A percentile compares a stretch with the other conserved stretches of the same genome.
Conservation (phyloP, 2,113 vertebrate species). For the Thomomys bottae region DNA sequence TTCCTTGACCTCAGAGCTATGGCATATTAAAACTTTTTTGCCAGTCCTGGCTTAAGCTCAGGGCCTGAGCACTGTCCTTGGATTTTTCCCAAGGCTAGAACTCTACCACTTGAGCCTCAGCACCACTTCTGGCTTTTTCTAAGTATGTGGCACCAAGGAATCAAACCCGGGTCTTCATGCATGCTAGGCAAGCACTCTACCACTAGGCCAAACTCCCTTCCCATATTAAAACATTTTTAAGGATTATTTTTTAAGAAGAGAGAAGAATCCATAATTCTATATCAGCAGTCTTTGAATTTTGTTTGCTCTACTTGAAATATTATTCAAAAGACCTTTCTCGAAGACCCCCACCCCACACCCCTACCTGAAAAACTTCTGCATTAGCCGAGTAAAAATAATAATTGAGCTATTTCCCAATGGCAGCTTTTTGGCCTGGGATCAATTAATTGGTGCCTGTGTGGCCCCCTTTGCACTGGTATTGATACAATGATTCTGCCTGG, state of each 20-base stretch:
- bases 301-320: background rate
- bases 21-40: background rate
- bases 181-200: too few species aligned
- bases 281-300: background rate
- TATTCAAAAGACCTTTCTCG: background rate
- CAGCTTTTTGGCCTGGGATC: background rate
- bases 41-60: too few species aligned
- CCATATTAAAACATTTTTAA: background rate
- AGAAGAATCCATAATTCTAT: slow-evolving; percentile 13
- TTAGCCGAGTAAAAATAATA: background rate
- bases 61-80: too few species aligned
- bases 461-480: background rate
- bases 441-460: background rate
- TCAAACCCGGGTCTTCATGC: too few species aligned
- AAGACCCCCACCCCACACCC: too few species aligned
- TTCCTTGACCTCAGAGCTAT: background rate
- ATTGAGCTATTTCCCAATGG: background rate
- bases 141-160: too few species aligned
- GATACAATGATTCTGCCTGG: background rate
- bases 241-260: background rate
- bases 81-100: too few species aligned
- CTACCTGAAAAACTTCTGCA: background rate
- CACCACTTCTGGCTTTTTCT: too few species aligned
- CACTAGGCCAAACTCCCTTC: too few species aligned
- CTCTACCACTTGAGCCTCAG: too few species aligned